phyloP scores from a whole-genome alignment of 2,888 invertebrate species.

The Parnassius apollo region DNA sequence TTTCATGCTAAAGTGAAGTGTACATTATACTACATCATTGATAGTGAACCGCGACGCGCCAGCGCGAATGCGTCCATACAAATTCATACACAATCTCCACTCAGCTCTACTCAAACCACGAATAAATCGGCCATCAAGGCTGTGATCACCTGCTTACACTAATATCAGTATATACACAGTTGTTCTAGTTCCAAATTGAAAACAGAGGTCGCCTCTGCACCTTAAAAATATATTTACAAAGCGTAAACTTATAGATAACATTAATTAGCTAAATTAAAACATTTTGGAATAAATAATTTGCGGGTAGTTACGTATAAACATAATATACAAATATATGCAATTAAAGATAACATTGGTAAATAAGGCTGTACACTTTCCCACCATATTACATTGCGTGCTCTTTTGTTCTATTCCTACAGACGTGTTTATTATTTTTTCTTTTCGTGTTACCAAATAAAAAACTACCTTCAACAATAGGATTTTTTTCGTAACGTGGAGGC shows the following conservation, averaged over 20 bases:
- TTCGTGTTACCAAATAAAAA: no score
- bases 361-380: constrained; percentile 12
- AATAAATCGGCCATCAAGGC: constrained; percentile 20
- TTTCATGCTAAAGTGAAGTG: no score
- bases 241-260: constrained; percentile 13
- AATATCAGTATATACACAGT: constrained; percentile 23
- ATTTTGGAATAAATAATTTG: constrained; percentile 40
- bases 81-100: constrained; percentile 1
- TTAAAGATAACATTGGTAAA: constrained; percentile 25
- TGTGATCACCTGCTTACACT: constrained; percentile 4
- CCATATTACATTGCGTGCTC: neutral
- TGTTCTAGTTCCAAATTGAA: neutral
- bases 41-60: constrained; percentile 21
- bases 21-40: neutral
- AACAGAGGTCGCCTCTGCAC: constrained; percentile 3
- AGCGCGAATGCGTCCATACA: constrained; percentile 19
- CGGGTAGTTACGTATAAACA: constrained; percentile 28
- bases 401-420: neutral
- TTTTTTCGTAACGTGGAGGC: no score
- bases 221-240: constrained; percentile 25
- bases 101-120: neutral
- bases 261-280: constrained; percentile 17
- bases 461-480: no score
- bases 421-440: no score
- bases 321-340: constrained; percentile 37